Evolutionary conservation across 2,888 invertebrate genomes (phyloP).

Genomic region (Anthophora plumipes): DNA sequence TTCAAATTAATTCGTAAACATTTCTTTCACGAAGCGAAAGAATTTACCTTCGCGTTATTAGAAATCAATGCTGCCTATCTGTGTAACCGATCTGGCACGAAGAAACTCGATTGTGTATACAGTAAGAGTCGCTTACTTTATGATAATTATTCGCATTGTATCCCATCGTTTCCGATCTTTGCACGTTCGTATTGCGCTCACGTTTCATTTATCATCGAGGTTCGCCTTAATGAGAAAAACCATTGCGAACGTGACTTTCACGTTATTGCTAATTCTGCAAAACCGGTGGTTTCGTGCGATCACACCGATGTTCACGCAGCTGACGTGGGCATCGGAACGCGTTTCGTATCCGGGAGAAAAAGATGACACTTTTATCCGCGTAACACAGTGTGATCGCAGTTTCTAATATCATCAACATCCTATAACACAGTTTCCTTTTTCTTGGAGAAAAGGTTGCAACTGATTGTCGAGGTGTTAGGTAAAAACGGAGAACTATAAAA

Average conservation of each 20-base stretch:
- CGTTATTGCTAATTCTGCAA: constrained; percentile 26
- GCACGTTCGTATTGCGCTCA: background rate
- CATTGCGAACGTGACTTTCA: constrained; percentile 43
- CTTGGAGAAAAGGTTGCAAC: background rate
- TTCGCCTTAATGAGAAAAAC: constrained; percentile 20
- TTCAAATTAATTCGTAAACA: too few species aligned
- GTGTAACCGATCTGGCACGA: background rate
- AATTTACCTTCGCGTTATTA: background rate
- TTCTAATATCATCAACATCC: constrained; percentile 31
- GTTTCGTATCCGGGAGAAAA: constrained; percentile 21
- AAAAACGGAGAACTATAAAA: background rate
- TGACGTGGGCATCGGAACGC: constrained; percentile 11
- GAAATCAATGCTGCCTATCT: background rate
- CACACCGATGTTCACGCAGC: constrained; percentile 28
- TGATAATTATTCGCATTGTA: constrained; percentile 22
- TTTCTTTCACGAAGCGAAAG: background rate
- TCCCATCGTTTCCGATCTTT: background rate
- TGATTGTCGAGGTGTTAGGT: background rate
- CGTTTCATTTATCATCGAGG: constrained; percentile 27
- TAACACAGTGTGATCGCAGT: constrained; percentile 2
- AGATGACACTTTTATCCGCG: constrained; percentile 21
- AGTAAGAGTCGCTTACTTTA: background rate
- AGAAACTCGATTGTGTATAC: background rate
- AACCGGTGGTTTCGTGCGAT: constrained; percentile 11
- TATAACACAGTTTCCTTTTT: background rate